Base-by-base conservation (phyloP, 2,888 invertebrate species). In the Cyaniris semiargus region DNA sequence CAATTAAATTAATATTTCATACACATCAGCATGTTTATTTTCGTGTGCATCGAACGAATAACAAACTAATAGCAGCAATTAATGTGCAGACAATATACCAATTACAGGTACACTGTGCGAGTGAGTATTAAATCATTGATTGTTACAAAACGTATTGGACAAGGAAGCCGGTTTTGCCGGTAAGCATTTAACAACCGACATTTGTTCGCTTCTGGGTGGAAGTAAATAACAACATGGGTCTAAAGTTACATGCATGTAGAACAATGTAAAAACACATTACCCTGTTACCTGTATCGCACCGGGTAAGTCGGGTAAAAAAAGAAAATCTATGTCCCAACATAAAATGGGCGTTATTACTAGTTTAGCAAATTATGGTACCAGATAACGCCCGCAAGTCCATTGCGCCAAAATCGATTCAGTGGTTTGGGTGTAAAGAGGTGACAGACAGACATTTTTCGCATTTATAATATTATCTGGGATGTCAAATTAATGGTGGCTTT, bases 21-120 rank as follows among this genome's bases (percentile, higher is more conserved):
- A 31, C 27, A 66, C 66, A 27, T 66, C 27, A 27, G 66, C 66
- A 15, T 31, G 27, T 27, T 66, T 27, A 31, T 66, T 66, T 66
- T 27, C 27, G 66, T 66, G 66, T 66, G 66, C 66, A 66, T 21
- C 27, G 13, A 31, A 66, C 5, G 66, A 66, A 38, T 72, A 72
- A 72, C 23, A 71, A 72, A 10, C 44, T 72, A 72, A 72, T 44
- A 38, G 72, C 21, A 21, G 72, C 72, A 44, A 72, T 72, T 72
- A 72, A 38, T 38, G 72, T 21, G 13, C 72, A 72, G 34, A 72
- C 44, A 72, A 21, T 72, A 71, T 34, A 38, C 72, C 44, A 44
- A 72, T 72, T 72, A 72, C 44, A 72, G 66, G 27, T 31, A 66
- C 27, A 66, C 27, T 27, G 66, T 31, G 66, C 66, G 27, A 66